phyloP scores from a whole-genome alignment of 2,113 vertebrate species.

The Ochotona curzoniae region DNA sequence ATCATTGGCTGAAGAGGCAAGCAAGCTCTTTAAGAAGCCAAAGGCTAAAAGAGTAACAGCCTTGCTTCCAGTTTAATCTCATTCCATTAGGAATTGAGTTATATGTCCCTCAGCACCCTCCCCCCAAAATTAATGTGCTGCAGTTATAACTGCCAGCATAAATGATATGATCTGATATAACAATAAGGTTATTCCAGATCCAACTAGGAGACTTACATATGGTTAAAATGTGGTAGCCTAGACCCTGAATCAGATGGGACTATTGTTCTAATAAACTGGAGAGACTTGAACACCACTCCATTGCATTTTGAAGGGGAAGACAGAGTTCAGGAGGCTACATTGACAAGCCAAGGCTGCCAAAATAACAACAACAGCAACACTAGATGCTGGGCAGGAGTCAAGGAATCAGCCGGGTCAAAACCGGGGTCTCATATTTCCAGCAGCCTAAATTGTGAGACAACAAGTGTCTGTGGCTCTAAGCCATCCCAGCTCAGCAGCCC shows the following conservation, averaged over 20 bases:
- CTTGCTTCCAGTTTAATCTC: background rate
- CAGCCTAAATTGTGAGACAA: background rate
- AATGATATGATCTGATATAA: background rate
- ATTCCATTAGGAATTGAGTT: background rate
- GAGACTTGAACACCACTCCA: background rate
- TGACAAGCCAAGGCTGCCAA: background rate
- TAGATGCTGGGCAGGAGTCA: background rate
- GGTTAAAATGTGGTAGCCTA: background rate
- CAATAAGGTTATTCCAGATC: background rate
- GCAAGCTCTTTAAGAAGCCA: background rate
- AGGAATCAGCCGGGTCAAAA: background rate
- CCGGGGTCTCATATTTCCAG: background rate
- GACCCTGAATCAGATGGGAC: background rate
- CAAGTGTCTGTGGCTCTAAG: background rate
- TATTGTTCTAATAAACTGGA: background rate
- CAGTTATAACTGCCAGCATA: background rate
- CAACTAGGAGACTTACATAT: background rate
- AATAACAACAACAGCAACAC: background rate
- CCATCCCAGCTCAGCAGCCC: no score
- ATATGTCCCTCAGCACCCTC: background rate
- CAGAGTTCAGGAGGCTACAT: background rate
- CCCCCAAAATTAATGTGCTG: fast-evolving
- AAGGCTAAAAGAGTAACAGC: background rate
- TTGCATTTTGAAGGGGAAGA: background rate
- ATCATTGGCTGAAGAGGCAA: background rate